phyloP scores from a whole-genome alignment of 2,113 vertebrate species.

The Paralichthys olivaceus region DNA sequence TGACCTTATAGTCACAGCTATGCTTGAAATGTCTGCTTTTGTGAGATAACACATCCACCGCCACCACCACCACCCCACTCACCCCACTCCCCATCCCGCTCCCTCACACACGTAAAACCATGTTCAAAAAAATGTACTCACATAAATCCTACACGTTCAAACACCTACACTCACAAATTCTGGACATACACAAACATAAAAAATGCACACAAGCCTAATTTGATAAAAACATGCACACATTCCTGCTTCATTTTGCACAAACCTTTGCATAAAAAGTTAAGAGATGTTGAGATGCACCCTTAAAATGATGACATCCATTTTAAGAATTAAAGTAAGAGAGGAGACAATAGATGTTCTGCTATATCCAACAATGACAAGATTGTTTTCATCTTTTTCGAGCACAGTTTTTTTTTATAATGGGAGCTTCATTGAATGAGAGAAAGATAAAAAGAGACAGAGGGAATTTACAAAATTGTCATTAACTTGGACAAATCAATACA shows the following conservation, averaged over 20 bases:
- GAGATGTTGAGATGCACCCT: neutral
- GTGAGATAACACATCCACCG: constrained; percentile 51
- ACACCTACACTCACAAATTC: too few species aligned
- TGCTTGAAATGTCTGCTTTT: constrained; percentile 63
- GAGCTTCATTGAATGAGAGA: neutral
- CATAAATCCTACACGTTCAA: neutral
- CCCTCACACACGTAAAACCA: neutral
- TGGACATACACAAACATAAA: neutral
- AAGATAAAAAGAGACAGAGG: neutral
- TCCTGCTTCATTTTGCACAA: constrained; percentile 17
- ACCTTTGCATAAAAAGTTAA: neutral
- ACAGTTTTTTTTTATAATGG: neutral
- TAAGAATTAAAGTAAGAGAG: neutral
- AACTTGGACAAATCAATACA: neutral
- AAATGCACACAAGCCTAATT: neutral
- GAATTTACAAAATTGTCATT: neutral
- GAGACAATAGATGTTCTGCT: neutral
- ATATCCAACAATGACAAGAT: neutral
- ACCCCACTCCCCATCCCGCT: neutral
- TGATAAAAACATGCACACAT: neutral
- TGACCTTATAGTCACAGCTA: constrained; percentile 65
- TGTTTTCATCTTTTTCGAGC: neutral
- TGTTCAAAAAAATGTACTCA: constrained; percentile 9
- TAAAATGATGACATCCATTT: neutral
- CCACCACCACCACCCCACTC: neutral